Evolutionary conservation across 92 coral and sea anemone genomes (phyloP).

Genomic region (Epizoanthus ramosus): DNA sequence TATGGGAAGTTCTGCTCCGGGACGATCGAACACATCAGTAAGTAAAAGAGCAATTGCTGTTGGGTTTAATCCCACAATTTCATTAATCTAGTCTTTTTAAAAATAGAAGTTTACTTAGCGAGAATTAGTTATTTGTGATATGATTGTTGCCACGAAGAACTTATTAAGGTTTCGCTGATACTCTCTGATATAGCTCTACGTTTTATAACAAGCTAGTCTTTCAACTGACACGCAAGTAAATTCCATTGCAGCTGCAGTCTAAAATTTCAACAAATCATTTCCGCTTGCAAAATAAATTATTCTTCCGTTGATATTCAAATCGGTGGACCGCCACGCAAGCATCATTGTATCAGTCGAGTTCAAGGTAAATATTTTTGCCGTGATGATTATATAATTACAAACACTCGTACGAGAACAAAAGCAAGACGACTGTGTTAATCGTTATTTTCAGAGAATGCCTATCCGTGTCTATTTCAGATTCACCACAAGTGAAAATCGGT

Average conservation of each 20-base stretch:
- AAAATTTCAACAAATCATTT: not conserved
- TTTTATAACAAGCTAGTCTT: not conserved
- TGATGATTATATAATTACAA: not conserved
- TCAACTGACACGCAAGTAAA: not conserved
- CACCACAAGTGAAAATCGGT: conserved; percentile 1
- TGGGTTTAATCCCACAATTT: not conserved
- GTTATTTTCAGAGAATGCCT: not conserved
- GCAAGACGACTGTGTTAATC: not conserved
- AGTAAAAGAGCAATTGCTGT: conserved; percentile 45
- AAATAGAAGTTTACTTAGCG: conserved; percentile 3
- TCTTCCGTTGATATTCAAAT: conserved; percentile 14
- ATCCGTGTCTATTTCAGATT: not conserved
- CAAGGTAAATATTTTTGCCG: conserved; percentile 28
- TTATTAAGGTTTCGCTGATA: not conserved
- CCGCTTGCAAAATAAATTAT: conserved; percentile 14
- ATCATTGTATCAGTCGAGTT: conserved; percentile 12
- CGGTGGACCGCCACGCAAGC: not conserved
- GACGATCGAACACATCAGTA: conserved; percentile 93
- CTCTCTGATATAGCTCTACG: too few species aligned
- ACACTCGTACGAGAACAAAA: not conserved
- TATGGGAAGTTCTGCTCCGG: conserved; percentile 98
- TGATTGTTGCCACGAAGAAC: conserved; percentile 7
- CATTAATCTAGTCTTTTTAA: conserved; percentile 3
- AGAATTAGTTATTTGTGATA: conserved; percentile 8
- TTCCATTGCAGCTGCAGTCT: conserved; percentile 7